A percentile compares a stretch with the other conserved stretches of the same genome.
Evolutionary conservation across 2,113 vertebrate genomes (phyloP).

Genomic region (Varanus komodoensis): DNA sequence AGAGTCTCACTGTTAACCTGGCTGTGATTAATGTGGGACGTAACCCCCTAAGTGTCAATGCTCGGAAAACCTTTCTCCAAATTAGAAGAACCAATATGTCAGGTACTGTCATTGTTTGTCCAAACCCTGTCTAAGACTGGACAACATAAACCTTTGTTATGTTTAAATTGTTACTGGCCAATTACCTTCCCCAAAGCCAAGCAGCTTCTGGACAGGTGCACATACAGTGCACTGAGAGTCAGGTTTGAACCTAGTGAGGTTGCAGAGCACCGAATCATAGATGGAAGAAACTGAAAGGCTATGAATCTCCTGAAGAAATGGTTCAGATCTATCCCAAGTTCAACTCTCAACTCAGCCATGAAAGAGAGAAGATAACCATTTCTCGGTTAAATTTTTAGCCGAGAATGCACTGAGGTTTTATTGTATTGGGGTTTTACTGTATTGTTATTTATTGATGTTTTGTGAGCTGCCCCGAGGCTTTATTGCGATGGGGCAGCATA

Average conservation of each 20-base stretch:
- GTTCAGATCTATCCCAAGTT: background rate
- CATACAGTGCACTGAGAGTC: background rate
- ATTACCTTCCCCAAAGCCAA: background rate
- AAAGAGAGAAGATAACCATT: background rate
- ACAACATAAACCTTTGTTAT: background rate
- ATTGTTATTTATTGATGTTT: no score
- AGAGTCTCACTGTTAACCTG: background rate
- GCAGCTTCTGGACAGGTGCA: background rate
- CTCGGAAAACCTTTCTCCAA: background rate
- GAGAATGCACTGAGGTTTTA: no score
- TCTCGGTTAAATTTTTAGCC: no score
- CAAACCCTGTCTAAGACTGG: background rate
- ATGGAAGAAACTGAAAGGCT: background rate
- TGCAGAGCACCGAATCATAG: background rate
- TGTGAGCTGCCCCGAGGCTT: no score
- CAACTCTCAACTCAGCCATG: background rate
- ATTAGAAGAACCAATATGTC: background rate
- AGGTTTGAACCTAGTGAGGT: background rate
- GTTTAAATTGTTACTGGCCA: background rate
- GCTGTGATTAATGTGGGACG: slow-evolving; percentile 16
- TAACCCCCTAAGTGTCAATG: background rate
- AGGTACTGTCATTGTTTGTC: background rate
- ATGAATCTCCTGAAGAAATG: background rate
- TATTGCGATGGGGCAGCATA: no score
- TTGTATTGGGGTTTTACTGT: no score